Conservation (phyloP, 1,140 invertebrate species). For the Saxidomus purpurata region DNA sequence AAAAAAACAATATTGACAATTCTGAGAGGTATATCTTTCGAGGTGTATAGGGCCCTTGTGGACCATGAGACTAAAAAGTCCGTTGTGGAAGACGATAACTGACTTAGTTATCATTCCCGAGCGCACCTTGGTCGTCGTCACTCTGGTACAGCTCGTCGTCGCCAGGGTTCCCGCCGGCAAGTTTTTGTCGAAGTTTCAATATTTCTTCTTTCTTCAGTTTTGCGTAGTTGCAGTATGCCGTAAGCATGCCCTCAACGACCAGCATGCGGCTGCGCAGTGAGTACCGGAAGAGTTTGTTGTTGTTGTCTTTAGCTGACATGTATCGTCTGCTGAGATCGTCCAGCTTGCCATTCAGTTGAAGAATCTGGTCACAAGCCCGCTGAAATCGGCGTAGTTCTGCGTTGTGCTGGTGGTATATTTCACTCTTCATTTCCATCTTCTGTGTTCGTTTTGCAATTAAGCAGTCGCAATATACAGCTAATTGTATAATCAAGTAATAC, state of each 20-base stretch:
- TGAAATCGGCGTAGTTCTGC: conserved; percentile 6
- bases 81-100: no score
- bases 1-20: no score
- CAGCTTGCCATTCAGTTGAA: conserved; percentile 22
- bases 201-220: conserved; percentile 4
- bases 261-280: background rate
- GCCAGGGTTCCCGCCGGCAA: background rate
- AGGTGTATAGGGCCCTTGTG: background rate
- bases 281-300: conserved; percentile 30
- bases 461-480: background rate
- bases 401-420: conserved; percentile 19
- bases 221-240: conserved; percentile 11
- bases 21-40: background rate
- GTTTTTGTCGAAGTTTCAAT: background rate
- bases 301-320: background rate
- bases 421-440: background rate
- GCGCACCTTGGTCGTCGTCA: background rate
- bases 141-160: background rate
- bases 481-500: background rate
- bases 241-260: conserved; percentile 1
- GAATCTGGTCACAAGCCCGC: conserved; percentile 4
- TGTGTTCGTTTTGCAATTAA: no score
- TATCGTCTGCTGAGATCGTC: conserved; percentile 28
- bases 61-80: background rate
- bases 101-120: no score